Conservation (phyloP, 2,888 invertebrate species). For the Amphipyra berbera region DNA sequence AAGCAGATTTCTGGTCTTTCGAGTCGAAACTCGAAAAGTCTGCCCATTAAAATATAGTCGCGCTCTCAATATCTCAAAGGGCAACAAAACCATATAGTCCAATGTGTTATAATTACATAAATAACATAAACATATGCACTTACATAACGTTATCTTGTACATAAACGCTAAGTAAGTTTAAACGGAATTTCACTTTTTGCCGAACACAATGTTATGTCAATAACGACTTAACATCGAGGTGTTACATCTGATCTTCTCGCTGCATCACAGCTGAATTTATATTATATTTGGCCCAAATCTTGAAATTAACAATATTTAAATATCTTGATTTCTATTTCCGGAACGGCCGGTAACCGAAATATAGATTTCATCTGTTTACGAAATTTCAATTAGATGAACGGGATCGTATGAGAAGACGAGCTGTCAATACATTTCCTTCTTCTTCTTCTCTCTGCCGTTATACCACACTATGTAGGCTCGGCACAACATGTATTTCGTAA, state of each 20-base stretch:
- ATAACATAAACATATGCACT: slow-evolving; percentile 41
- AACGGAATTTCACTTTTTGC: slow-evolving; percentile 65
- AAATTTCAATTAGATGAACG: too few species aligned
- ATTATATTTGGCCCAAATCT: not conserved
- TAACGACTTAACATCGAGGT: slow-evolving; percentile 21
- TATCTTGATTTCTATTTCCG: not conserved
- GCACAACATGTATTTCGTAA: too few species aligned
- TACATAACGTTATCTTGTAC: slow-evolving; percentile 58
- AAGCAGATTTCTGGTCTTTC: not conserved
- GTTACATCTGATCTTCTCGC: slow-evolving; percentile 20
- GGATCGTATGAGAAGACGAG: too few species aligned
- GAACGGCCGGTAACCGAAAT: not conserved
- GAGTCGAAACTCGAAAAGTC: slow-evolving; percentile 1
- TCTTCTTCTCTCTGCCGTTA: too few species aligned
- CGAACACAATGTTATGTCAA: slow-evolving; percentile 57
- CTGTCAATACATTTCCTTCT: too few species aligned
- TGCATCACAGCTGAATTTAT: not conserved
- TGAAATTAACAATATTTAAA: not conserved
- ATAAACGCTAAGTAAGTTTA: slow-evolving; percentile 43
- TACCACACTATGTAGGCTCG: too few species aligned
- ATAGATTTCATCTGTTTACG: too few species aligned
- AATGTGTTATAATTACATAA: slow-evolving; percentile 44
- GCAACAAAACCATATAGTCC: slow-evolving; percentile 11
- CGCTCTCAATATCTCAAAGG: slow-evolving; percentile 28
- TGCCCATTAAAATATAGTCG: slow-evolving; percentile 2